phyloP scores from a whole-genome alignment of 2,113 vertebrate genomes.

The Strix uralensis region DNA sequence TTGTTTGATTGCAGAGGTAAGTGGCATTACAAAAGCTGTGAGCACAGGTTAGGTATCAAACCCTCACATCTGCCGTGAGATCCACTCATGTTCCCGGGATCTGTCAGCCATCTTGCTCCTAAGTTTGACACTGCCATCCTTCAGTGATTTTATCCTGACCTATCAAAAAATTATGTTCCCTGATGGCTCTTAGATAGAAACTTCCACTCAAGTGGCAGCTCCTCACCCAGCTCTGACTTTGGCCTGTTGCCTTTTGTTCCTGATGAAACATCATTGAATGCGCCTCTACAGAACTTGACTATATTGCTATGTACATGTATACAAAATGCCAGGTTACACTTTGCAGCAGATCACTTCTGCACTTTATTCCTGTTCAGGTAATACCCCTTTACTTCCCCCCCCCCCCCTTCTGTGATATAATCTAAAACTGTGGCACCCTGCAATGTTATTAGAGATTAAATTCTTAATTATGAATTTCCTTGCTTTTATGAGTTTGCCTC shows the following conservation, averaged over 20 bases:
- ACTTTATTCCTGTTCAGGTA: neutral
- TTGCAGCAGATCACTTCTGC: neutral
- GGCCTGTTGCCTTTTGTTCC: neutral
- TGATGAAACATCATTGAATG: neutral
- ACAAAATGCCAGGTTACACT: neutral
- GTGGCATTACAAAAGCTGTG: neutral
- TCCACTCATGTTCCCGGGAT: rapidly evolving
- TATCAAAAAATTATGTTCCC: neutral
- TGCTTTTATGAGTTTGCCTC: slow-evolving; percentile 66
- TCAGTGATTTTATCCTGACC: neutral
- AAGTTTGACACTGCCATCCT: rapidly evolving
- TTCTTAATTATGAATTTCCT: slow-evolving; percentile 67
- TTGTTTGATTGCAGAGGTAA: neutral
- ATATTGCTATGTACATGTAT: rapidly evolving
- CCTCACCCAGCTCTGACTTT: neutral
- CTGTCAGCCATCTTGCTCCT: neutral
- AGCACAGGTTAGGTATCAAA: neutral
- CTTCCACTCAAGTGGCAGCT: neutral
- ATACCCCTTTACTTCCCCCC: neutral
- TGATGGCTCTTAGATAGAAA: neutral
- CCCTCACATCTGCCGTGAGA: neutral
- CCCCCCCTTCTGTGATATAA: neutral
- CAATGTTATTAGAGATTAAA: slow-evolving; percentile 62
- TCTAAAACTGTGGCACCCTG: neutral
- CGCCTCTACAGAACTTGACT: neutral